Evolutionary conservation across 2,888 invertebrate species (phyloP).

Genomic region (Lampropteryx suffumata): DNA sequence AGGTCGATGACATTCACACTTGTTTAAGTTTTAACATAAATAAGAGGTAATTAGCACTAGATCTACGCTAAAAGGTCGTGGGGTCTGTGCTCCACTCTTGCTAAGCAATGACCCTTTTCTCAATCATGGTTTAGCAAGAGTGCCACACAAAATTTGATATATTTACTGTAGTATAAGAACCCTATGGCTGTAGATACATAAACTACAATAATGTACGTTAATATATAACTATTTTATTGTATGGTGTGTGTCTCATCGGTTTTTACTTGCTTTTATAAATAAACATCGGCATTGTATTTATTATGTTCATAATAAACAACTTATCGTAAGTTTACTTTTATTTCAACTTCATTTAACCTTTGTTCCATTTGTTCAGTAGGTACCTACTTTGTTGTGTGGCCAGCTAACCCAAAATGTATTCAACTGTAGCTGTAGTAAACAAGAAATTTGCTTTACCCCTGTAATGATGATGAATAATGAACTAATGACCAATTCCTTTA

Average conservation of each 20-base stretch:
- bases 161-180: slow-evolving; percentile 48
- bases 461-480: too few species aligned
- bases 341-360: slow-evolving; percentile 30
- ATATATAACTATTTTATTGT: slow-evolving; percentile 62
- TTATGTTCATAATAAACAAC: slow-evolving; percentile 81
- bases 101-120: not conserved
- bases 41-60: too few species aligned
- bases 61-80: slow-evolving; percentile 1
- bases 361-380: too few species aligned
- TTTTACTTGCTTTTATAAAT: slow-evolving; percentile 81
- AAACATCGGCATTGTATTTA: slow-evolving; percentile 78
- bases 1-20: slow-evolving; percentile 9
- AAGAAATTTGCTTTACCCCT: too few species aligned
- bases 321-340: slow-evolving; percentile 53
- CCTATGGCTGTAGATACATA: slow-evolving; percentile 48
- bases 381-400: too few species aligned
- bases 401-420: too few species aligned
- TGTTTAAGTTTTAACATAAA: slow-evolving; percentile 4
- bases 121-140: slow-evolving; percentile 4
- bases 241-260: slow-evolving; percentile 72
- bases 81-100: slow-evolving; percentile 3
- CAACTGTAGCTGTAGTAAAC: too few species aligned
- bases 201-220: slow-evolving; percentile 38
- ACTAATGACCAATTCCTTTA: too few species aligned
- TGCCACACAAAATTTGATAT: slow-evolving; percentile 35